A percentile compares a stretch with the other conserved stretches of the same genome.
phyloP scores from a whole-genome alignment of 2,797 vertebrate species.

The Sorex maritimensis region DNA sequence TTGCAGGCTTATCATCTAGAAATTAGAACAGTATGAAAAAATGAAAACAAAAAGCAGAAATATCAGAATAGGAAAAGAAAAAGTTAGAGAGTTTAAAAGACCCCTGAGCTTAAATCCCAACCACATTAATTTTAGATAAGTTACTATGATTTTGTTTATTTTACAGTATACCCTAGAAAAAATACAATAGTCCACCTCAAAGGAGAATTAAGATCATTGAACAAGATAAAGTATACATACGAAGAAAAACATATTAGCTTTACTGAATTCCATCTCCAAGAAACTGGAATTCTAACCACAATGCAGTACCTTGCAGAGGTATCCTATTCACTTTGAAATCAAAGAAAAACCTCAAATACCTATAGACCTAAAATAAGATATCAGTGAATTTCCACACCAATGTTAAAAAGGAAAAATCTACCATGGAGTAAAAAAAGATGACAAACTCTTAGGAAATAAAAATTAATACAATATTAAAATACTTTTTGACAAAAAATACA shows the following conservation, averaged over 20 bases:
- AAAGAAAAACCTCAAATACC: conserved; percentile 41
- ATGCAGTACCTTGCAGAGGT: not conserved
- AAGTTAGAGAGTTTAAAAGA: not conserved
- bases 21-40: conserved; percentile 44
- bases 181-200: conserved; percentile 24
- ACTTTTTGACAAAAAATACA: not conserved
- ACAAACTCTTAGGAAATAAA: not conserved
- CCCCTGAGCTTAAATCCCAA: conserved; percentile 11
- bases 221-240: not conserved
- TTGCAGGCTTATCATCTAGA: not conserved
- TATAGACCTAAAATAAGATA: conserved; percentile 9
- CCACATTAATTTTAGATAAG: not conserved
- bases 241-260: conserved; percentile 33
- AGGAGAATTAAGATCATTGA: not conserved
- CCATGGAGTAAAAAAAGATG: not conserved
- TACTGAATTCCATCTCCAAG: conserved; percentile 18
- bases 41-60: conserved; percentile 18
- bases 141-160: conserved; percentile 27
- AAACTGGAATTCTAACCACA: conserved; percentile 34
- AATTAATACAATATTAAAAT: not conserved
- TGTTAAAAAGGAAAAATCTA: not conserved
- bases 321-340: conserved; percentile 57
- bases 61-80: conserved; percentile 30
- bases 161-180: not conserved
- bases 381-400: not conserved